phyloP scores from a whole-genome alignment of 2,888 invertebrate species.

The Temnothorax rugatulus region DNA sequence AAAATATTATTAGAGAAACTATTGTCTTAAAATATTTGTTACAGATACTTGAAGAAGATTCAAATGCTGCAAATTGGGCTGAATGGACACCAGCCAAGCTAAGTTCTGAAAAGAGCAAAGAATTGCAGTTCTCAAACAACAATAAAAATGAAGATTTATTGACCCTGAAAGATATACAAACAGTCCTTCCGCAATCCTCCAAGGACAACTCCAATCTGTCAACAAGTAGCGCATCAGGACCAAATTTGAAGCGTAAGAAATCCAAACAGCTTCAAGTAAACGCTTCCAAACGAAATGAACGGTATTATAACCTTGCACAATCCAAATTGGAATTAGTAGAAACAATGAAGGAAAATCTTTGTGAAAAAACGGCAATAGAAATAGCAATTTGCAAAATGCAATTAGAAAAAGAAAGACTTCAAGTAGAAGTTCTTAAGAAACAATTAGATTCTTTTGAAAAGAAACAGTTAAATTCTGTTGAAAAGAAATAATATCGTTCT shows the following conservation, averaged over 20 bases:
- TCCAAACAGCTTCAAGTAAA: background rate
- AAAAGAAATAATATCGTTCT: background rate
- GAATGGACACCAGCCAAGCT: constrained; percentile 12
- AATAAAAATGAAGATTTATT: background rate
- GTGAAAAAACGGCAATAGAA: constrained; percentile 26
- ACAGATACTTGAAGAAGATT: constrained; percentile 16
- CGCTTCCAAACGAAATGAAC: background rate
- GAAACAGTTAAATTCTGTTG: background rate
- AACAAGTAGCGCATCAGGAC: background rate
- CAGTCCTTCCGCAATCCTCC: background rate
- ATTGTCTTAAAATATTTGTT: constrained; percentile 30
- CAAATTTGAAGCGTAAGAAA: background rate
- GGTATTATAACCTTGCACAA: background rate
- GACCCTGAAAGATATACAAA: background rate
- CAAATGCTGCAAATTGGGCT: background rate
- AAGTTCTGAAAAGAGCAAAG: background rate
- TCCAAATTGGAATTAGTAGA: constrained; percentile 33
- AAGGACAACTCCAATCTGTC: background rate
- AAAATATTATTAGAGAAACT: background rate
- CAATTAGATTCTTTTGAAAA: constrained; percentile 1
- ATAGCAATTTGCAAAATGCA: constrained; percentile 22
- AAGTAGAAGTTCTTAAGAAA: constrained; percentile 36
- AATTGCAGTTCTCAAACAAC: constrained; percentile 2
- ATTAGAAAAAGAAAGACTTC: constrained; percentile 41
- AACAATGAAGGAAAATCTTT: background rate